These are phyloP conservation scores for Arothron firmamentum DNA, from an alignment of 2,113 vertebrate species.

Conservation along the genomic window DNA sequence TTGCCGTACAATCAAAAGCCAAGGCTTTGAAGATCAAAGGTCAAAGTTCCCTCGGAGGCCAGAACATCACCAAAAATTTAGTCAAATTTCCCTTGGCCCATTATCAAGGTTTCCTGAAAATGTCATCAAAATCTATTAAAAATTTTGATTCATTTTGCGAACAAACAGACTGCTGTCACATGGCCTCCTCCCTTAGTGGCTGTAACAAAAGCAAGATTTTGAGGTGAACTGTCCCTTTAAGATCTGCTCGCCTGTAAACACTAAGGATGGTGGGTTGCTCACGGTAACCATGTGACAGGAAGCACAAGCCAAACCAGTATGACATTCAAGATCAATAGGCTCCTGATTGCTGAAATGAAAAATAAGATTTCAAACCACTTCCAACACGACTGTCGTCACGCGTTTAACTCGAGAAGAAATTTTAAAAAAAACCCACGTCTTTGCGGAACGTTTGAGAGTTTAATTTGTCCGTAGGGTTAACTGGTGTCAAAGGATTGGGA, in stretches of 20 bases:
- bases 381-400: not conserved
- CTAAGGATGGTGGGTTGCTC: constrained; percentile 2
- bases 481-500: constrained; percentile 9
- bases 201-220: not conserved
- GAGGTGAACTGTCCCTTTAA: not conserved
- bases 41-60: too few species aligned
- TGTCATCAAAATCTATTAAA: too few species aligned
- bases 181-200: too few species aligned
- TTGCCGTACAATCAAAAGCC: too few species aligned
- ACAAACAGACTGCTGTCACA: too few species aligned
- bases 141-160: too few species aligned
- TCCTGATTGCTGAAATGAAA: constrained; percentile 17
- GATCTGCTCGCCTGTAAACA: not conserved
- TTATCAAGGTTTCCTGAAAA: too few species aligned
- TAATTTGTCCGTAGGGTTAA: not conserved
- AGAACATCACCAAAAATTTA: too few species aligned
- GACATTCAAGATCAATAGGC: constrained; percentile 48
- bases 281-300: constrained; percentile 57
- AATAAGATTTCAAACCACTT: not conserved
- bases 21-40: too few species aligned
- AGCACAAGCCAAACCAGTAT: constrained; percentile 30
- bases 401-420: too few species aligned
- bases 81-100: too few species aligned
- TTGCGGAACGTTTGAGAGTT: not conserved
- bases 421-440: too few species aligned